Evolutionary conservation across 2,113 vertebrate species (phyloP).

Genomic region (Coturnix japonica): DNA sequence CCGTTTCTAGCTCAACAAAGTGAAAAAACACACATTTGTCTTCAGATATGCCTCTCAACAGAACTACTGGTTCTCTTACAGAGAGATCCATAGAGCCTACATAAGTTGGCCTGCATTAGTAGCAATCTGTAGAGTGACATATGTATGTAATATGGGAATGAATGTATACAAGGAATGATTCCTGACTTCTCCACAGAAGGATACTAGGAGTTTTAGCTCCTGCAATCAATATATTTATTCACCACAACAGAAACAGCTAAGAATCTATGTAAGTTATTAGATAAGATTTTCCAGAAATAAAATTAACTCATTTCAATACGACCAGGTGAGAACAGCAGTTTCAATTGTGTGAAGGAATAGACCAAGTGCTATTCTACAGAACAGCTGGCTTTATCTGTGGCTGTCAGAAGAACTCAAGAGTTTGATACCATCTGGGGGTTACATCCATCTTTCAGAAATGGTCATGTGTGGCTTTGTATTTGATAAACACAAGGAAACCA

Average conservation of each 20-base stretch:
- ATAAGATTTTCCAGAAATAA: neutral
- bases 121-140: neutral
- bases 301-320: neutral
- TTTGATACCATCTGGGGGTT: constrained; percentile 44
- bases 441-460: constrained; percentile 33
- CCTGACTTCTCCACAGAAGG: neutral
- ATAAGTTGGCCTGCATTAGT: neutral
- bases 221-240: neutral
- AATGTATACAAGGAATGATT: neutral
- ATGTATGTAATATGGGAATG: neutral
- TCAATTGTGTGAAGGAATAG: neutral
- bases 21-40: neutral
- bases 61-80: neutral
- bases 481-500: constrained; percentile 44
- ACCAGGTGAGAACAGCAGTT: neutral
- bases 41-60: neutral
- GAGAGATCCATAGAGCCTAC: neutral
- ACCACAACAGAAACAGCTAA: neutral
- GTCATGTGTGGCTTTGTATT: constrained; percentile 44
- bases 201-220: neutral
- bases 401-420: constrained; percentile 38
- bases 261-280: neutral
- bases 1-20: neutral
- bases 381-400: constrained; percentile 28
- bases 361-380: neutral